Conservation (phyloP, 2,888 invertebrate genomes). For the Ormyrus rosae region DNA sequence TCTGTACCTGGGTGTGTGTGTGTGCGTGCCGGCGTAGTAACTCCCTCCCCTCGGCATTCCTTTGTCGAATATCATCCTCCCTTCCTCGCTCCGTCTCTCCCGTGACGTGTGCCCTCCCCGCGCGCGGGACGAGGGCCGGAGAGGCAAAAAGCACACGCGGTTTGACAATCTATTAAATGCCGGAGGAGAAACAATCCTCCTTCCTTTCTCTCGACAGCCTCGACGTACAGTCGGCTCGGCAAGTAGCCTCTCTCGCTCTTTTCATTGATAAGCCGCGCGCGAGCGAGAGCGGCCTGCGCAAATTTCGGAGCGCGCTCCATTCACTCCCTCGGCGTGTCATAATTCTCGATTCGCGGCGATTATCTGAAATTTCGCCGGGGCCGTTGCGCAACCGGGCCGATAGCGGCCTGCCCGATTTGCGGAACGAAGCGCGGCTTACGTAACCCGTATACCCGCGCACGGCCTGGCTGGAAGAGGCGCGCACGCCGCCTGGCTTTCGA, state of each 20-base stretch:
- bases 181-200: conserved; percentile 15
- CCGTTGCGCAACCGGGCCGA: no score
- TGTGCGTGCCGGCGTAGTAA: background rate
- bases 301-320: no score
- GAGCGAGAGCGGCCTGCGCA: no score
- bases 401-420: background rate
- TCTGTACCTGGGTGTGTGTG: background rate
- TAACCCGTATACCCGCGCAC: no score
- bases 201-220: conserved; percentile 33
- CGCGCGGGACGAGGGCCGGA: background rate
- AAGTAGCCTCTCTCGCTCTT: background rate
- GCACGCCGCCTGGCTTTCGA: background rate
- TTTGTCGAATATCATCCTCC: conserved; percentile 62
- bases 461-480: background rate
- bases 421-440: background rate
- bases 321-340: no score
- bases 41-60: conserved; percentile 59
- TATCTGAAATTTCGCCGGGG: background rate
- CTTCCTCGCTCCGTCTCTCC: conserved; percentile 17
- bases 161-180: conserved; percentile 49
- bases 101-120: background rate
- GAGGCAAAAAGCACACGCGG: conserved; percentile 34
- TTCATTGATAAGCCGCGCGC: no score
- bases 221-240: conserved; percentile 12
- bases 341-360: background rate